Base-by-base conservation (phyloP, 2,888 invertebrate species). In the Geophilus truncorum region DNA sequence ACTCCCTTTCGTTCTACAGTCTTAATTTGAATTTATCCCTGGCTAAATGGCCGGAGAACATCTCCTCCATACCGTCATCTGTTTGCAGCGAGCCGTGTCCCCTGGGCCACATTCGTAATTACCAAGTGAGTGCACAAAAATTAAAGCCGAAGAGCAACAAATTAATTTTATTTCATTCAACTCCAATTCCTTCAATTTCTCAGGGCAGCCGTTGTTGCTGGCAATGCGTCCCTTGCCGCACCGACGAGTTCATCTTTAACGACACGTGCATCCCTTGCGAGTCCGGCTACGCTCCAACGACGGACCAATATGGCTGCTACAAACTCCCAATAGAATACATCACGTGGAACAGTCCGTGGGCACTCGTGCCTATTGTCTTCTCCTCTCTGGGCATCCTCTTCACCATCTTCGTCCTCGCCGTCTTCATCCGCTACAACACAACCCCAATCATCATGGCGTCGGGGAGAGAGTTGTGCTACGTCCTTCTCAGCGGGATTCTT, bases 361-460 rank as follows among this genome's bases (percentile, higher is more conserved):
- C 90, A 4, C 86, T 92, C 15, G 90, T 92, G 3, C 92, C 92
- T 0, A 87, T 91, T 12, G 86, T 89, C 12, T 91, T 92, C 85
- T 89, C 91, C 15, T 87, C 90, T 0, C 86, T 90, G 75, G 92
- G 92, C 6, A 90, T 92, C 79, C 85, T 91, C 62, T 87, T 88
- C 83, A 91, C 92, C 1, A 85, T 90, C 57, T 90, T 91, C 85
- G 91, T 91, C 2, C 88, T 90, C n/a, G 88, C 89, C 75, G 90
- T 92, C 6, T 92, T 93, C 86, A 88, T 92, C 75, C 89, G 90
- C 85, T 90, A 86, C 85, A 89, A 88, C 83, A 88, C 88, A 77
- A 93, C 93, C 0, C 93, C 93, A 0, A 89, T 93, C 40, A 92
- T 93, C 82, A 93, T 93, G 90, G 93, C 93, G 1, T 92, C 92